Evolutionary conservation across 2,113 vertebrate genomes (phyloP).

Genomic region (Falco punctatus): DNA sequence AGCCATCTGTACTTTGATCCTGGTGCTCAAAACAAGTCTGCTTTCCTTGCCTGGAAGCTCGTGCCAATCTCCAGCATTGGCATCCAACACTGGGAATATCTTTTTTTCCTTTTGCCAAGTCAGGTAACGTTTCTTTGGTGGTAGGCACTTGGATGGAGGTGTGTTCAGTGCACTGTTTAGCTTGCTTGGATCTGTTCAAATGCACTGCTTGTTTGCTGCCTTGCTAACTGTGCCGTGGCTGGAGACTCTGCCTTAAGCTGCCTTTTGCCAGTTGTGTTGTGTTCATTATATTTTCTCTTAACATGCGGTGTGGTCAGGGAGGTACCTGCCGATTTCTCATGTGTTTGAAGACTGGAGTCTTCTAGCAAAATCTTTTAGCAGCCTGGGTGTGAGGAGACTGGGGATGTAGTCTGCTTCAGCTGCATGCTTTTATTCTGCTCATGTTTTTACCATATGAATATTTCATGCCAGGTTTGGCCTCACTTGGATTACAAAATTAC

Average conservation of each 20-base stretch:
- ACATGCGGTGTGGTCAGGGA: background rate
- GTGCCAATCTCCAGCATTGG: background rate
- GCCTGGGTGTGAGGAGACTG: background rate
- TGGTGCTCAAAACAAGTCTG: background rate
- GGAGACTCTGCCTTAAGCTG: background rate
- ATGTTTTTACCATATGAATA: background rate
- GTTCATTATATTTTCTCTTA: background rate
- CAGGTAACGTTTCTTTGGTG: background rate
- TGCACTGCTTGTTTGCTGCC: background rate
- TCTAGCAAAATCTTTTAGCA: background rate
- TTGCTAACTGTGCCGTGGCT: background rate
- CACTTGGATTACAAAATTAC: background rate
- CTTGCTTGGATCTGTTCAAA: background rate
- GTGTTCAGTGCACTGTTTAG: background rate
- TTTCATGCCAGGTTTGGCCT: background rate
- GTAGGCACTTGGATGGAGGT: background rate
- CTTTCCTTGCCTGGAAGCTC: background rate
- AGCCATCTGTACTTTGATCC: conserved; percentile 7
- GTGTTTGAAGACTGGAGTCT: background rate
- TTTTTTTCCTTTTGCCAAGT: background rate
- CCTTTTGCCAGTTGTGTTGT: background rate
- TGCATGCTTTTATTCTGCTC: background rate
- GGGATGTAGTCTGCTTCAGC: background rate
- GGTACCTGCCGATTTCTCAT: background rate
- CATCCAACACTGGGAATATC: background rate